Conservation (phyloP, 2,888 invertebrate species). For the Salpingus planirostris region DNA sequence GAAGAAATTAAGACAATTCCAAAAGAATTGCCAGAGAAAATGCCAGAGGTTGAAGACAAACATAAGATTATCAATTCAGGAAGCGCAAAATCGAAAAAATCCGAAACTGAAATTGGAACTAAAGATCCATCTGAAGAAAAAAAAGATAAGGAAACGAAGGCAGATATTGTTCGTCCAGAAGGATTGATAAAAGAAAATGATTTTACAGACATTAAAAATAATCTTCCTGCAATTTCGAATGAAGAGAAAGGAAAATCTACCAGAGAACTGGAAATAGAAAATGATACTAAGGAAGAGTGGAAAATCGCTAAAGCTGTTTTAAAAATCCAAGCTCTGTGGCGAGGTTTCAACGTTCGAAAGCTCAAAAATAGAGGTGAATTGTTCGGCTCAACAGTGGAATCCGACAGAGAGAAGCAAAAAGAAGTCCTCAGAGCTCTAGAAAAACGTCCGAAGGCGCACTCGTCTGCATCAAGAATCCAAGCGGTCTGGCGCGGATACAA, state of each 20-base stretch:
- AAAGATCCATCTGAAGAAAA: constrained; percentile 1
- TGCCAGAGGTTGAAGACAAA: constrained; percentile 2
- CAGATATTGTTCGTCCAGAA: constrained; percentile 3
- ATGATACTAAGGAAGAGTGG: not conserved
- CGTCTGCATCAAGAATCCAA: constrained; percentile 14
- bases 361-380: constrained; percentile 6
- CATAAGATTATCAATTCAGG: constrained; percentile 1
- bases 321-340: constrained; percentile 13
- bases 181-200: constrained; percentile 2
- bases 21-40: constrained; percentile 2
- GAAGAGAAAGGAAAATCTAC: too few relatives aligned
- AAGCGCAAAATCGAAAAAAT: constrained; percentile 1
- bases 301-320: constrained; percentile 9
- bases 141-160: not conserved
- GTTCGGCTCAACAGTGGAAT: constrained; percentile 8
- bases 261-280: too few relatives aligned
- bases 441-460: not conserved
- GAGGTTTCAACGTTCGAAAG: constrained; percentile 8
- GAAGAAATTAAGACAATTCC: constrained; percentile 3
- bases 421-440: constrained; percentile 3
- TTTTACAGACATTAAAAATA: not conserved
- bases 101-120: not conserved
- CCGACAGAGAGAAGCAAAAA: constrained; percentile 1
- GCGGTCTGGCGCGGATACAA: constrained; percentile 24
- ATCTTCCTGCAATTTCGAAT: too few relatives aligned